Evolutionary conservation across 2,888 invertebrate species (phyloP), one percentile per base, ranked within the genome.

Genomic region (Siphonodentalium dalli): DNA sequence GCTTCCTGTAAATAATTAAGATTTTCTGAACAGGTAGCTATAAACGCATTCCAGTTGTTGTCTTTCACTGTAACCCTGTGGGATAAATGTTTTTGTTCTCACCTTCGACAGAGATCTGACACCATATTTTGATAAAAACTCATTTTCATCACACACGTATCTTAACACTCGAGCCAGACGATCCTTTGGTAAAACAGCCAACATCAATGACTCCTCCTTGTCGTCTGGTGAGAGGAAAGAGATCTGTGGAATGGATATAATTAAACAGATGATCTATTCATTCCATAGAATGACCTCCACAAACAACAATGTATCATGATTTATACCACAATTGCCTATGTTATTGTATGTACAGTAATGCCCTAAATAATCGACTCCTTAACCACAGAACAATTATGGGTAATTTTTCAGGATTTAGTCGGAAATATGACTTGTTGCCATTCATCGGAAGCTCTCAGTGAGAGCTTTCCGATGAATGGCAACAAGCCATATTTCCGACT

Each of bases 51-150:
- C 34, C 18, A 9, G 18, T 34, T 7, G n/a, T 34, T 34, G 15
- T 34, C 34, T 34, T 11, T 34, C 34, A 34, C 34, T 15, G 18
- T 18, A 34, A 18, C 18, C 11, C n/a, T n/a, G 15, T 13, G 37
- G 9, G 18, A 37, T 18, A n/a, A 8, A 20, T 40, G 15, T 5
- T 13, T 13, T n/a, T 23, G 4, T 2, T 28, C 45, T 34, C 58
- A 76, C 78, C 73, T 81, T 81, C 28, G 82, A 81, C 26, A 81
- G 57, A 13, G 80, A 77, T n/a, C 82, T 66, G 42, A 82, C 71
- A 3, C 82, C 82, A 56, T 77, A 77, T 1, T 74, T 72, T 3
- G 80, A 78, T 2, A 82, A 69, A 50, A 82, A 80, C 51, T 81
- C 77, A 0, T 77, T 54, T 51, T 80, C 79, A 51, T 80, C 76